Conservation (phyloP, 2,113 vertebrate genomes). For the Bubo scandiacus region DNA sequence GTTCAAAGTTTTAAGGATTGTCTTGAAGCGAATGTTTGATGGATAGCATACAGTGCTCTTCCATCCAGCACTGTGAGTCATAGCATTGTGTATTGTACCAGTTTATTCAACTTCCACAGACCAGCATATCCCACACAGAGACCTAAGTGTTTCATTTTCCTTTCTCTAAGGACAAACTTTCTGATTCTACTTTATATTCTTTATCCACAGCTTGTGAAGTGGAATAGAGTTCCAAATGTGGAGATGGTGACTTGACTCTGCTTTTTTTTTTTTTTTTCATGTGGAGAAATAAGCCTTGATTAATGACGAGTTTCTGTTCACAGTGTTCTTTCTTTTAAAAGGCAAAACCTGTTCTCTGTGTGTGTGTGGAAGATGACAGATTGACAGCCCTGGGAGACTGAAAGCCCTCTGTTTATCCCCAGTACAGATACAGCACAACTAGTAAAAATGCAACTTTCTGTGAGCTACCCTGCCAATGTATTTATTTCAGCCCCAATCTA, state of each 20-base stretch:
- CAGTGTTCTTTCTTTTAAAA: constrained; percentile 60
- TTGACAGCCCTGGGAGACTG: constrained; percentile 51
- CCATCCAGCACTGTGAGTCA: constrained; percentile 62
- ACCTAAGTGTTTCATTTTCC: constrained; percentile 42
- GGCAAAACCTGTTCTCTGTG: constrained; percentile 42
- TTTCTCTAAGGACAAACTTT: constrained; percentile 56
- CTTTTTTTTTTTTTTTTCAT: background rate
- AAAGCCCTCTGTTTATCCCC: constrained; percentile 53
- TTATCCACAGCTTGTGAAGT: constrained; percentile 40
- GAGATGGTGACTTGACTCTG: constrained; percentile 25
- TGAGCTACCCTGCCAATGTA: background rate
- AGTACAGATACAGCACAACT: background rate
- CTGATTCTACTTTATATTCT: constrained; percentile 40
- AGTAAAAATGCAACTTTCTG: background rate
- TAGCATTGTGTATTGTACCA: constrained; percentile 52
- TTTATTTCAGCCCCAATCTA: background rate
- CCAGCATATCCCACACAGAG: constrained; percentile 56
- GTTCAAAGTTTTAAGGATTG: constrained; percentile 60
- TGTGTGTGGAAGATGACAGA: constrained; percentile 36
- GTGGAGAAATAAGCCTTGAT: constrained; percentile 42
- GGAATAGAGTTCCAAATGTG: constrained; percentile 46
- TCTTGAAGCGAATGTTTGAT: constrained; percentile 63
- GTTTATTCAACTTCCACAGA: constrained; percentile 63
- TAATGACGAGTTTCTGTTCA: constrained; percentile 58
- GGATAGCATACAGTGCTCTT: constrained; percentile 44